Conservation (phyloP, 2,113 vertebrate species). For the Oenanthe melanoleuca region DNA sequence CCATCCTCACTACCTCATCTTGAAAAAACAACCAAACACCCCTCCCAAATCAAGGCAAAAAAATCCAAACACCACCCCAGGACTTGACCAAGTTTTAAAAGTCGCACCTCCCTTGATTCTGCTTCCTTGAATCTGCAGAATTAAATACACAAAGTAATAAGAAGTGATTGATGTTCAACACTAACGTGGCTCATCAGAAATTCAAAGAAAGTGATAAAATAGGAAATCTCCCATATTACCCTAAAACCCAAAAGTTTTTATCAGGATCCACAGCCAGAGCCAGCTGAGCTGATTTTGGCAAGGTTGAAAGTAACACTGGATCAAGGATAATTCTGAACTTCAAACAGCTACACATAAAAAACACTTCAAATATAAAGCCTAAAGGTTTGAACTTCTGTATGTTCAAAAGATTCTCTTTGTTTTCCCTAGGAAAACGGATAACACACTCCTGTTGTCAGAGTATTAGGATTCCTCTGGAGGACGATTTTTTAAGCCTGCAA, state of each 20-base stretch:
- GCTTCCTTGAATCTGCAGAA: neutral
- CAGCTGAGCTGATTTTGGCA: neutral
- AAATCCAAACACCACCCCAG: neutral
- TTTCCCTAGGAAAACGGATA: neutral
- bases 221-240: neutral
- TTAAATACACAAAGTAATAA: neutral
- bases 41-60: neutral
- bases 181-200: neutral
- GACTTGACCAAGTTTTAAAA: neutral
- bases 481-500: neutral
- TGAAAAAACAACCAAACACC: neutral
- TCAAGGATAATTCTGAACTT: neutral
- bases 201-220: neutral
- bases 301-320: neutral
- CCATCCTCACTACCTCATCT: neutral
- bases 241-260: neutral
- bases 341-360: neutral
- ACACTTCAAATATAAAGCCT: neutral
- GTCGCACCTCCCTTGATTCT: neutral
- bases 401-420: neutral
- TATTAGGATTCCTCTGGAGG: neutral
- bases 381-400: neutral
- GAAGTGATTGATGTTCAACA: neutral
- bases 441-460: neutral
- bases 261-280: neutral